Base-by-base conservation (phyloP, 2,113 vertebrate species). In the Lanius collurio region DNA sequence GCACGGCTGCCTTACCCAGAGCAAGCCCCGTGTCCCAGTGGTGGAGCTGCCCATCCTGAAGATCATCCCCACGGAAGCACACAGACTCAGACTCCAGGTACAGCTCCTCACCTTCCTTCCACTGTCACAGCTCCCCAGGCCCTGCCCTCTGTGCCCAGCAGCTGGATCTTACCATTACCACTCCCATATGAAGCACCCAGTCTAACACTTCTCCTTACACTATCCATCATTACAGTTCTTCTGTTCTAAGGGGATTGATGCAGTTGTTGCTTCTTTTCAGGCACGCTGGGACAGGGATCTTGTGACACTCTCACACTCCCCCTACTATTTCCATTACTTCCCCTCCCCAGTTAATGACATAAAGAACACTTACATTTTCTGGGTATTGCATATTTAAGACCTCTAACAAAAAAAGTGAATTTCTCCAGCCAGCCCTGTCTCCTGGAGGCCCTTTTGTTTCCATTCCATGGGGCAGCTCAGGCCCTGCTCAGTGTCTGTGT, bases 61-160 rank as follows among this genome's bases (percentile, higher is more conserved):
- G 98, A 98, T 99, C 57, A 99, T 99, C 84, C 99, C 99, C 92
- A 98, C 95, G 0, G 98, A 99, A 85, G 76, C 97, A 0, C 98
- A 93, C 27, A 97, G 98, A 46, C 99, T 99, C 80, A 98, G 98
- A 18, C 97, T 99, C 56, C 98, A 99, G 99, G 99, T 99, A 83
- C 5, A 8, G 49, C 56, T 71, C 84, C 63, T 10, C 2, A 1
- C 12, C 33, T 6, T 28, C 79, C 35, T 33, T 6, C 30, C 4
- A 1, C 4, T 28, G 15, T 24, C 73, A 23, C 47, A 18, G 0
- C 78, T 33, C 46, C 10, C 7, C 7, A 7, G 37, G 5, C 41
- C 16, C 44, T 28, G 19, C 67, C 30, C 22, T 16, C 30, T 26
- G 10, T 14, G 24, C 62, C 52, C 65, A 67, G 28, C 37, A 10